Evolutionary conservation across 2,113 vertebrate species (phyloP).

Genomic region (Pandion haliaetus): DNA sequence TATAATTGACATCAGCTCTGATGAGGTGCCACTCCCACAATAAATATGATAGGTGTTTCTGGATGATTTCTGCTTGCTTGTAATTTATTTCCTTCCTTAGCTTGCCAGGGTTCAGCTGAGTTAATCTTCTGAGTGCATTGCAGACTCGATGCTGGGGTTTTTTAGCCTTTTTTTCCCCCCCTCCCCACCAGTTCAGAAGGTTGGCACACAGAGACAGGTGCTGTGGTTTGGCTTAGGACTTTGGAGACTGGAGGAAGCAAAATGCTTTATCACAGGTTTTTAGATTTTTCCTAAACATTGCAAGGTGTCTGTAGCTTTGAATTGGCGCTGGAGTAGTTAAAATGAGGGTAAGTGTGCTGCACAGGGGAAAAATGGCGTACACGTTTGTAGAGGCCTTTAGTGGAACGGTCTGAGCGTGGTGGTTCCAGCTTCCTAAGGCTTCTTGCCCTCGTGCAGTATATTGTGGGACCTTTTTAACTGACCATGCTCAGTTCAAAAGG

Average conservation of each 20-base stretch:
- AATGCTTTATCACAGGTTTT: neutral
- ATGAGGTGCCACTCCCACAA: neutral
- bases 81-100: neutral
- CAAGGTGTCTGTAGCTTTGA: neutral
- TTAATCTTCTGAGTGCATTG: neutral
- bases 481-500: neutral
- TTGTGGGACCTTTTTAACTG: neutral
- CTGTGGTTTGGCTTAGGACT: neutral
- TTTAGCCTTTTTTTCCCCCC: neutral
- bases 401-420: neutral
- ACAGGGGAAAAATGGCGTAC: fast-evolving
- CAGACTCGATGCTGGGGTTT: fast-evolving
- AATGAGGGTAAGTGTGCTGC: neutral
- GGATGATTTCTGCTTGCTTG: neutral
- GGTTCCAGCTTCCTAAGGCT: neutral
- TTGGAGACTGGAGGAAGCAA: neutral
- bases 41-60: neutral
- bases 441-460: neutral
- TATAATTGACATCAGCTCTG: neutral
- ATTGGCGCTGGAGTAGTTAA: neutral
- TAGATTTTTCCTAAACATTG: neutral
- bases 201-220: neutral
- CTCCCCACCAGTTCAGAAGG: neutral
- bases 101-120: neutral
- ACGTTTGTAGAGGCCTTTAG: neutral